Base-by-base conservation (phyloP, 37 sponge, comb jelly and placozoan genomes). In the Axinella damicornis region DNA sequence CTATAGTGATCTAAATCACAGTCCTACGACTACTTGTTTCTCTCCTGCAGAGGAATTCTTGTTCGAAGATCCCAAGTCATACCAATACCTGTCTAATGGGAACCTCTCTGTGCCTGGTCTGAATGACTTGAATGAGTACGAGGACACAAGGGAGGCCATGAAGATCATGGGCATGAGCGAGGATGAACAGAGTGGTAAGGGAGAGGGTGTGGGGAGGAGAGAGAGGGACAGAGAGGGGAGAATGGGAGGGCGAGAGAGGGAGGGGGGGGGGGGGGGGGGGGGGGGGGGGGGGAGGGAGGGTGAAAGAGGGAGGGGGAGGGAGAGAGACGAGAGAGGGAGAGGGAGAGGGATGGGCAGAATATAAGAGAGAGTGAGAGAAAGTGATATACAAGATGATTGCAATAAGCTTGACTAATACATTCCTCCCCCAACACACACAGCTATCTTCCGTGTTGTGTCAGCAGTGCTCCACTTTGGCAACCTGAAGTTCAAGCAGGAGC, bases 401-500 rank as follows among this genome's bases (percentile, higher is more conserved):
- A 9, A 4, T 46, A 46, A 46, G 9, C 4, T 4, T 9, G 9
- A 46, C 4, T 9, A 46, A 46, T 4, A 46, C 9, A 9, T 46
- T 46, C 46, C 46, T 9, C 9, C 46, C 46, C 46, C 46, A 4
- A 4, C 46, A 46, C 46, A 37, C 70, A 27, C 79, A 92, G 97
- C 92, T 75, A 67, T 94, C 39, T 83, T 92, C 76, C 91, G 89
- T 78, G 80, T 93, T 5, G 88, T 97, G 53, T 92, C 94, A 39
- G 89, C 95, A 59, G 92, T 94, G 16, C 94, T 99, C 17, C 92
- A 90, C 41, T 96, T 99, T 83, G 99, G 99, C 28, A 99, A 99
- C 79, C 71, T 99, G 80, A 56, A 85, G 74, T 95, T 99, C 88
- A 99, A 99, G 71, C 99, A 99, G 73, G 97, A 97, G 89, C 74